Evolutionary conservation across 2,797 vertebrate species (phyloP).

Genomic region (Sebastolobus alascanus): DNA sequence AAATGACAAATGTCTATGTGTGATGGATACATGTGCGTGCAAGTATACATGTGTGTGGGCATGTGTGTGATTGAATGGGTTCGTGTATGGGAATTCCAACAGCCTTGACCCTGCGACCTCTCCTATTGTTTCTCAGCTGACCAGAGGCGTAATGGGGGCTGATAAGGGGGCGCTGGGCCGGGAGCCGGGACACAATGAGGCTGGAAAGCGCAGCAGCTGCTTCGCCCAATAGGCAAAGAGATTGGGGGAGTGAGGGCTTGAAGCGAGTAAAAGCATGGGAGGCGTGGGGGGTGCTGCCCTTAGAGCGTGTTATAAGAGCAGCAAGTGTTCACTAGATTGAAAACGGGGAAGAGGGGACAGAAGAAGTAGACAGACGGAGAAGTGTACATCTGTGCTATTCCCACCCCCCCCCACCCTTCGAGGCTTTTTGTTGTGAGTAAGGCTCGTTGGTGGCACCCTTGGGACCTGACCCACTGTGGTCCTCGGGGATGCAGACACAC

Average conservation of each 20-base stretch:
- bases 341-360: constrained; percentile 52
- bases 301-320: constrained; percentile 43
- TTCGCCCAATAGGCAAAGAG: constrained; percentile 37
- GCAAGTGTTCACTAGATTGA: constrained; percentile 44
- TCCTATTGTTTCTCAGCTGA: constrained; percentile 70
- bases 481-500: constrained; percentile 44
- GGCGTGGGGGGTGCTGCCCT: constrained; percentile 4
- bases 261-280: constrained; percentile 8
- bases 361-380: constrained; percentile 58
- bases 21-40: constrained; percentile 6
- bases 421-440: constrained; percentile 53
- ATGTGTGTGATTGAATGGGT: constrained; percentile 42
- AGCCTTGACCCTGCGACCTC: constrained; percentile 56
- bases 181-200: constrained; percentile 52
- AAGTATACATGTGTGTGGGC: constrained; percentile 26
- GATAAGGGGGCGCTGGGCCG: constrained; percentile 35
- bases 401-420: constrained; percentile 31
- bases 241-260: background rate
- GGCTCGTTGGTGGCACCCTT: constrained; percentile 50
- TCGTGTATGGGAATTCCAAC: constrained; percentile 63
- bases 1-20: background rate
- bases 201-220: constrained; percentile 69
- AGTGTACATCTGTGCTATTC: constrained; percentile 70
- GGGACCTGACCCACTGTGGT: constrained; percentile 64
- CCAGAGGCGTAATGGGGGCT: constrained; percentile 61